These are phyloP conservation scores for Sinocyclocheilus grahami DNA, from an alignment of 2,113 vertebrate genomes.

Conservation along the genomic window DNA sequence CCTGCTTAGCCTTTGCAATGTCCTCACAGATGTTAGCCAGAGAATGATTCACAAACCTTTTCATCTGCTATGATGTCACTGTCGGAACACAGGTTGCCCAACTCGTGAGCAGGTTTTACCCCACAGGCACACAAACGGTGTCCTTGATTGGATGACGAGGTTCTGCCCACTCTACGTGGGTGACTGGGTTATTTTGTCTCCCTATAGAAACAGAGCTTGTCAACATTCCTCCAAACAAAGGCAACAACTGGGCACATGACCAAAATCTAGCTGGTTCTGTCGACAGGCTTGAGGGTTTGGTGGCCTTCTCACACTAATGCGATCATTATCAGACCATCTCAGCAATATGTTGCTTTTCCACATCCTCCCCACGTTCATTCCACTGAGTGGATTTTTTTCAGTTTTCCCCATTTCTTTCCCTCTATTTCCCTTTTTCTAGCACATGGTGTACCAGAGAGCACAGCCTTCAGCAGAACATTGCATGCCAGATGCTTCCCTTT, in stretches of 20 bases:
- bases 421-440: neutral
- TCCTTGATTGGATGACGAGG: neutral
- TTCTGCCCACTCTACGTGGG: neutral
- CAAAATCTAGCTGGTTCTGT: constrained; percentile 30
- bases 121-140: neutral
- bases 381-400: constrained; percentile 4
- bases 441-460: constrained; percentile 13
- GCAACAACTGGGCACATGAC: constrained; percentile 43
- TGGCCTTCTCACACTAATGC: constrained; percentile 56
- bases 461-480: neutral
- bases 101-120: neutral
- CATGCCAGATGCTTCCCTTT: constrained; percentile 40
- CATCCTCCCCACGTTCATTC: constrained; percentile 48
- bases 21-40: constrained; percentile 21
- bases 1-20: constrained; percentile 45
- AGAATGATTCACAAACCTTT: constrained; percentile 35
- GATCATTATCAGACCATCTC: constrained; percentile 55
- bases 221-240: constrained; percentile 51
- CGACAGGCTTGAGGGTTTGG: constrained; percentile 31
- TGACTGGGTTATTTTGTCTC: constrained; percentile 36
- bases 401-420: constrained; percentile 21
- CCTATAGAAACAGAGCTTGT: constrained; percentile 32
- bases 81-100: constrained; percentile 27
- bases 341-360: constrained; percentile 47
- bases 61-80: constrained; percentile 40